Conservation (phyloP, 2,888 invertebrate species). For the Caenorhabditis sp. region DNA sequence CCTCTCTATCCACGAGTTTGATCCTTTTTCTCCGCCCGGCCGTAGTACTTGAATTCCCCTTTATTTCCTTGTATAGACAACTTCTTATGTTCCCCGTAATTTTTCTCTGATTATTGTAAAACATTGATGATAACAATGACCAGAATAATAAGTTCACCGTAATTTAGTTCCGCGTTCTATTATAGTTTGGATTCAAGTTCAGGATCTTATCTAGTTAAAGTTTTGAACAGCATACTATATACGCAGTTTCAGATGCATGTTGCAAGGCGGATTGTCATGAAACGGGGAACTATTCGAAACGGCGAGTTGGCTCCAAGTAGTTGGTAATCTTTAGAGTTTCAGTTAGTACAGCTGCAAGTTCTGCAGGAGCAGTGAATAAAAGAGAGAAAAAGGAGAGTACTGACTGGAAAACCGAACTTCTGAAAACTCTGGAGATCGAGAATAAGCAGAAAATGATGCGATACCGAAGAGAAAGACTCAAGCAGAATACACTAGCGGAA, state of each 20-base stretch:
- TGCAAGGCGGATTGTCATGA: not conserved
- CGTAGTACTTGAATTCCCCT: constrained; percentile 12
- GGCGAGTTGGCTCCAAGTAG: no score
- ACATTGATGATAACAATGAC: constrained; percentile 24
- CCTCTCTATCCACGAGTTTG: constrained; percentile 38
- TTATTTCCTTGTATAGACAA: constrained; percentile 51
- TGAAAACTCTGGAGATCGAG: constrained; percentile 41
- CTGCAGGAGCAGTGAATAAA: not conserved
- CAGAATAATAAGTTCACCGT: constrained; percentile 38
- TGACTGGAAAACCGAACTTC: constrained; percentile 50
- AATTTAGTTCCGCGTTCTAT: not conserved
- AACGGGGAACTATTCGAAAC: no score
- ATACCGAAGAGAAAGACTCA: not conserved
- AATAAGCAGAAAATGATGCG: constrained; percentile 18
- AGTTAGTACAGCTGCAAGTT: not conserved
- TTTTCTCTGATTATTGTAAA: constrained; percentile 17
- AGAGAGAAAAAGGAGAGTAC: constrained; percentile 13
- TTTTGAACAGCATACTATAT: not conserved
- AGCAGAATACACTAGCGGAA: constrained; percentile 36
- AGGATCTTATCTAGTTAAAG: constrained; percentile 16
- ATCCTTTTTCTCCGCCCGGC: constrained; percentile 20
- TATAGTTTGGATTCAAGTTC: constrained; percentile 21
- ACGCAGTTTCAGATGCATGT: constrained; percentile 23
- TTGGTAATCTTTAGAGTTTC: not conserved
- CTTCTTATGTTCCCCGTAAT: constrained; percentile 9